Evolutionary conservation across 2,888 invertebrate species (phyloP), one percentile per base, ranked within the genome.

Genomic region (Hyalella azteca): DNA sequence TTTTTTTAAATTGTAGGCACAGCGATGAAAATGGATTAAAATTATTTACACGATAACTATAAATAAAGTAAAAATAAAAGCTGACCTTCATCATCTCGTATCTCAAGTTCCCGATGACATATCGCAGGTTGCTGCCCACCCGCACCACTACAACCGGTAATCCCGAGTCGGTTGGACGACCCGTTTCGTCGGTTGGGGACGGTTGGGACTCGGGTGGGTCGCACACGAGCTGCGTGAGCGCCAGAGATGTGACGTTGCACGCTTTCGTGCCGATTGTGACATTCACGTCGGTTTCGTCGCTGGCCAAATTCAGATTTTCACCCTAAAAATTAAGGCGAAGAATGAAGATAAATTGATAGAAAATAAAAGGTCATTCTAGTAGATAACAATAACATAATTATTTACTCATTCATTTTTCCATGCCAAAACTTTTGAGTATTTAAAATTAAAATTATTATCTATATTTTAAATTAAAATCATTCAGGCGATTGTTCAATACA

Each of bases 161-260:
- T 29, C 78, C 80, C 13, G 45, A 41, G 22, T 78, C 73, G 11
- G 82, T 84, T n/a, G 80, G 76, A 29, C 78, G 79, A 26, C 84
- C 84, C 49, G 73, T 45, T 49, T 84, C 84, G 80, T 84, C 84
- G 7, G 82, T 86, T 26, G 87, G 87, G 11, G 91, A 87, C 0
- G 97, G 97, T 88, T 97, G 96, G 79, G 92, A 90, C 87, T 93
- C 93, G 1, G 98, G 98, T 19, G 97, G 97, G 40, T 94, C 94
- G 88, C 98, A 99, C 19, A 98, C 93, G 22, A 99, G 90, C 87
- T 98, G 97, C 50, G 93, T 93, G 87, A 93, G 91, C 1, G 97
- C 96, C 75, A 99, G 90, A 82, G 97, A 95, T 1, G 98, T 97
- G 15, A 99, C 95, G 89, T 97, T 97, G 87, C 98, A 99, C 48